A percentile compares a stretch with the other conserved stretches of the same genome.
These are phyloP conservation scores for Eristalinus aeneus DNA, from an alignment of 2,888 invertebrate genomes.

Conservation along the genomic window DNA sequence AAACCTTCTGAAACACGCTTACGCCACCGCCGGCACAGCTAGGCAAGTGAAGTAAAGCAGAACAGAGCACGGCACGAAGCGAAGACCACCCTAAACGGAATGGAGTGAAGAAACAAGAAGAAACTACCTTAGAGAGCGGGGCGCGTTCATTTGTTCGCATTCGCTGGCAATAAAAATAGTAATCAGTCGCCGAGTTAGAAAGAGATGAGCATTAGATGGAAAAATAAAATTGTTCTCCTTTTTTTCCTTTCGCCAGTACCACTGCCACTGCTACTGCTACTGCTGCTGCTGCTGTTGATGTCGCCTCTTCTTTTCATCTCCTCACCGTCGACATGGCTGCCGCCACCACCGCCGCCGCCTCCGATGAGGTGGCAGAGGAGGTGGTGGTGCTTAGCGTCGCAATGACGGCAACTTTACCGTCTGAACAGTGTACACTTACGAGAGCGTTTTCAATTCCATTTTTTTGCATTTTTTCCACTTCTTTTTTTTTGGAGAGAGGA, in stretches of 20 bases:
- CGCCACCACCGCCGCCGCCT: neutral
- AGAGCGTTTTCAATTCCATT: slow-evolving; percentile 23
- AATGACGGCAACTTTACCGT: slow-evolving; percentile 54
- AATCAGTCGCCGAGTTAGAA: slow-evolving; percentile 80
- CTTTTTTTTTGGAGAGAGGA: neutral
- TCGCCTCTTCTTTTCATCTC: slow-evolving; percentile 1
- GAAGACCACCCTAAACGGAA: slow-evolving; percentile 62
- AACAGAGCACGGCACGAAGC: neutral
- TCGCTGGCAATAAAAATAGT: slow-evolving; percentile 81
- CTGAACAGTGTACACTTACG: slow-evolving; percentile 49
- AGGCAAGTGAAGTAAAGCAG: neutral
- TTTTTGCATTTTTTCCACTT: slow-evolving; percentile 13
- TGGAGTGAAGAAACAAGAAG: slow-evolving; percentile 66
- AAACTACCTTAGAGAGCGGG: slow-evolving; percentile 75
- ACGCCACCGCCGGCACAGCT: slow-evolving; percentile 35
- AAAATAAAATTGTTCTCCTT: slow-evolving; percentile 57
- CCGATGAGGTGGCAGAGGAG: neutral
- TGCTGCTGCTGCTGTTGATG: neutral
- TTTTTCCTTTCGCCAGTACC: slow-evolving; percentile 2
- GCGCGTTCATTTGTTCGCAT: slow-evolving; percentile 69
- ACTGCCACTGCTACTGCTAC: neutral
- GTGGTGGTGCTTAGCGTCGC: slow-evolving; percentile 44
- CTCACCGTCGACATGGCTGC: neutral
- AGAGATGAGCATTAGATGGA: slow-evolving; percentile 80
- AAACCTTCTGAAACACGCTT: slow-evolving; percentile 31